These are phyloP conservation scores for Uropetala carovei DNA, from an alignment of 2,888 invertebrate species.

Conservation along the genomic window DNA sequence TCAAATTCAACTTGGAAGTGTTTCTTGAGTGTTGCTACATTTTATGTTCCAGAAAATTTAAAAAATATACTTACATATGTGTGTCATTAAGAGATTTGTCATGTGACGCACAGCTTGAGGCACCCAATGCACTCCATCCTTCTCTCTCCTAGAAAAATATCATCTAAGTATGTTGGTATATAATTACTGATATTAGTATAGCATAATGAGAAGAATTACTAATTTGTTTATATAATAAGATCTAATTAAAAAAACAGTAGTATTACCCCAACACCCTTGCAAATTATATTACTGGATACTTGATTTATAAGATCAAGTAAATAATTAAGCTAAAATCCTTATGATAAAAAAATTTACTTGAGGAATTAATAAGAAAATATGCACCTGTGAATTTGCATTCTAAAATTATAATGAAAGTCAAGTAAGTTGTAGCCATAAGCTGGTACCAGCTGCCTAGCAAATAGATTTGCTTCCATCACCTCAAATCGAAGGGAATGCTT, in stretches of 20 bases:
- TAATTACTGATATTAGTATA: neutral
- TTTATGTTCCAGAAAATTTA: neutral
- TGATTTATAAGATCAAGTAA: too few species aligned
- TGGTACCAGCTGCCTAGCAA: slow-evolving; percentile 73
- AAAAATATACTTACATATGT: slow-evolving; percentile 70
- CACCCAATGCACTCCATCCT: slow-evolving; percentile 77
- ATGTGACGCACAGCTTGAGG: slow-evolving; percentile 75
- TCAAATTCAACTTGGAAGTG: too few species aligned
- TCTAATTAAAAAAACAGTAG: neutral
- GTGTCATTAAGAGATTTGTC: slow-evolving; percentile 76
- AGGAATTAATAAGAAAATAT: too few species aligned
- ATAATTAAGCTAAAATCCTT: too few species aligned
- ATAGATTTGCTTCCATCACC: slow-evolving; percentile 76
- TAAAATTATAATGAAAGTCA: slow-evolving; percentile 76
- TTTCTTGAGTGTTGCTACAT: too few species aligned
- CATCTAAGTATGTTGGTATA: too few species aligned
- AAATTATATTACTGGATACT: too few species aligned
- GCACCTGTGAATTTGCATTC: slow-evolving; percentile 74
- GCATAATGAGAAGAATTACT: neutral
- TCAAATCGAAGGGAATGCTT: slow-evolving; percentile 75
- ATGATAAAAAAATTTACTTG: too few species aligned
- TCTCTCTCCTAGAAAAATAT: slow-evolving; percentile 71
- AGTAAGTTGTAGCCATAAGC: slow-evolving; percentile 75
- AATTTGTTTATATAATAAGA: neutral
- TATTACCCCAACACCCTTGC: too few species aligned